Base-by-base conservation (phyloP, 1,140 invertebrate species). In the Apis dorsata region DNA sequence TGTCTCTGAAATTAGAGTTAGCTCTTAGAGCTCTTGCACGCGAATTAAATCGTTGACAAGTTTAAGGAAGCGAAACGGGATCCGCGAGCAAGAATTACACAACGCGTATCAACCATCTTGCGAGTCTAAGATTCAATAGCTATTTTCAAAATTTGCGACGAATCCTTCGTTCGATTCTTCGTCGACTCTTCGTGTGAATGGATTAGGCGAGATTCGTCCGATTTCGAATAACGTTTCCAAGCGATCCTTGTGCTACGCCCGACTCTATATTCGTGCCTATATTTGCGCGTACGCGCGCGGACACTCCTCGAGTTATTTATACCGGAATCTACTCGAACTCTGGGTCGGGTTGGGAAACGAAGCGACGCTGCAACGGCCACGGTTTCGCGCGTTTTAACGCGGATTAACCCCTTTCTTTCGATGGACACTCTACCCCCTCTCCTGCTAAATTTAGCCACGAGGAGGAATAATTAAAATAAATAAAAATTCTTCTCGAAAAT, bases 241-340 rank as follows among this genome's bases (percentile, higher is more conserved):
- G 8, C 55, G 72, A 59, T 59, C 19, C 28, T 21, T 0, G 19
- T 12, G 10, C 17, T 74, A n/a, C n/a, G n/a, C n/a, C n/a, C 24
- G 24, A 24, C 24, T 24, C 24, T 24, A 49, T 70, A 84, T 57
- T 57, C 53, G 73, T 79, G 62, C 13, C 71, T 68, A 71, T 60
- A 71, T 60, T 76, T 81, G 69, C 66, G 75, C 60, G 75, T 82
- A 75, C 72, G 69, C 53, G 51, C 51, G 49, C 62, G 17, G 69
- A 81, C 71, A 71, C 83, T 85, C 75, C 51, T 73, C 57, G 75
- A 86, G 89, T 86, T 86, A 90, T 90, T 89, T 90, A 88, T 90
- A 89, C 57, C 84, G 82, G 70, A 85, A 89, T 86, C 78, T 81
- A 62, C 68, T 76, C 53, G 82, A 82, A 85, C 63, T 57, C 68